A percentile compares a stretch with the other conserved stretches of the same genome.
These are phyloP conservation scores for Hippocampus guttulatus DNA, from an alignment of 2,113 vertebrate genomes.

Conservation along the genomic window DNA sequence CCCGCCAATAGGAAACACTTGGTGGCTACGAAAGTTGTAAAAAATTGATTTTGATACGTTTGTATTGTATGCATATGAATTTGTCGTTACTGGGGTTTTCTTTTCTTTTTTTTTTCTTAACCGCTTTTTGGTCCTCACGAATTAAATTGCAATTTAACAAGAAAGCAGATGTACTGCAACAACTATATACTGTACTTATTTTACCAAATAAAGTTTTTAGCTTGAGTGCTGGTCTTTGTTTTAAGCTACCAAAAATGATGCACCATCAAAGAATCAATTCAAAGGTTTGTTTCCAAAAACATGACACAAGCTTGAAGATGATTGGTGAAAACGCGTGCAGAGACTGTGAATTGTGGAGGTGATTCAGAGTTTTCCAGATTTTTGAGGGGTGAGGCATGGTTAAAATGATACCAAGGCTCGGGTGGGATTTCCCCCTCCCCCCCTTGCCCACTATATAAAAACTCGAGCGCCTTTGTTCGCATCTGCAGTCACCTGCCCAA, in stretches of 20 bases:
- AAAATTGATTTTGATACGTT: constrained; percentile 89
- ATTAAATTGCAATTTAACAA: constrained; percentile 67
- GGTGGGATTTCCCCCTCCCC: too few relatives aligned
- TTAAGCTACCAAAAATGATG: background rate
- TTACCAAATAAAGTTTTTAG: constrained; percentile 79
- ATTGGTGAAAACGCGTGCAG: too few relatives aligned
- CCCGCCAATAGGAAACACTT: constrained; percentile 83
- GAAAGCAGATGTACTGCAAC: constrained; percentile 76
- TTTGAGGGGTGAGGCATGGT: too few relatives aligned
- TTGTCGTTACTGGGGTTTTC: constrained; percentile 45
- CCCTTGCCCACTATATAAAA: too few relatives aligned
- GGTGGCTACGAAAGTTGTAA: constrained; percentile 90
- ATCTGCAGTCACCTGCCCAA: too few relatives aligned
- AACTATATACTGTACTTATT: constrained; percentile 68
- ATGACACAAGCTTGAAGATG: too few relatives aligned
- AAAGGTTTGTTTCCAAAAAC: too few relatives aligned
- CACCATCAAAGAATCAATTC: background rate
- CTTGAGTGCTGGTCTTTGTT: constrained; percentile 62
- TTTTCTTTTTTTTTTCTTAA: constrained; percentile 84
- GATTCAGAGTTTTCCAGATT: too few relatives aligned
- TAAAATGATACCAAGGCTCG: too few relatives aligned
- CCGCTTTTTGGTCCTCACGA: constrained; percentile 82
- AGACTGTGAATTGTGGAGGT: too few relatives aligned
- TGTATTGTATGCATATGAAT: constrained; percentile 85
- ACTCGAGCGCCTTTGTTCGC: too few relatives aligned